phyloP scores from a whole-genome alignment of 2,888 invertebrate species.

The Alentia gelatinosa region DNA sequence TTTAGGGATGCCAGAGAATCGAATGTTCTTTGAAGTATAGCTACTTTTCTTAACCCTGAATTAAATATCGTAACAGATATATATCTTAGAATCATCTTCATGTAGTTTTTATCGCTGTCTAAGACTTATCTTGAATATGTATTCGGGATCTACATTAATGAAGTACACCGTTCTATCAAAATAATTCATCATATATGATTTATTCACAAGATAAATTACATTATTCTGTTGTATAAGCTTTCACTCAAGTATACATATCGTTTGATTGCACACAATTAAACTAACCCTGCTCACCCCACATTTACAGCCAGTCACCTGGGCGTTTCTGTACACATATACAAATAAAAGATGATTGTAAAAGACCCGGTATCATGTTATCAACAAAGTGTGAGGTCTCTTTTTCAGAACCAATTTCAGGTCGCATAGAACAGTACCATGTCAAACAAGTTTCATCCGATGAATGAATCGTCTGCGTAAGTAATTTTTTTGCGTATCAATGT shows the following conservation, averaged over 20 bases:
- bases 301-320: neutral
- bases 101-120: too few relatives aligned
- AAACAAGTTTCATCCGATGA: neutral
- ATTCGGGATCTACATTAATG: too few relatives aligned
- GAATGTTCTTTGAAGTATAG: too few relatives aligned
- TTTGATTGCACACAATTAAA: neutral
- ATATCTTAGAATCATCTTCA: too few relatives aligned
- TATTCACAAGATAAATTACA: conserved; percentile 17
- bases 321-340: neutral
- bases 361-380: neutral
- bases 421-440: neutral
- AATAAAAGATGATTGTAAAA: neutral
- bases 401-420: neutral
- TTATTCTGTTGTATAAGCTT: neutral
- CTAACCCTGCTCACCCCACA: neutral
- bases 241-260: neutral
- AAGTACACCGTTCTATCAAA: neutral
- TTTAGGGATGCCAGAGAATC: too few relatives aligned
- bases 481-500: too few relatives aligned
- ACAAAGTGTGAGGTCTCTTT: neutral
- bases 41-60: too few relatives aligned
- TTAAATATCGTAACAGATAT: too few relatives aligned
- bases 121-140: too few relatives aligned
- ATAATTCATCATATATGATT: neutral
- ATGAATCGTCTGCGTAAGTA: neutral